Base-by-base conservation (phyloP, 2,113 vertebrate genomes). In the Ophiodon elongatus region DNA sequence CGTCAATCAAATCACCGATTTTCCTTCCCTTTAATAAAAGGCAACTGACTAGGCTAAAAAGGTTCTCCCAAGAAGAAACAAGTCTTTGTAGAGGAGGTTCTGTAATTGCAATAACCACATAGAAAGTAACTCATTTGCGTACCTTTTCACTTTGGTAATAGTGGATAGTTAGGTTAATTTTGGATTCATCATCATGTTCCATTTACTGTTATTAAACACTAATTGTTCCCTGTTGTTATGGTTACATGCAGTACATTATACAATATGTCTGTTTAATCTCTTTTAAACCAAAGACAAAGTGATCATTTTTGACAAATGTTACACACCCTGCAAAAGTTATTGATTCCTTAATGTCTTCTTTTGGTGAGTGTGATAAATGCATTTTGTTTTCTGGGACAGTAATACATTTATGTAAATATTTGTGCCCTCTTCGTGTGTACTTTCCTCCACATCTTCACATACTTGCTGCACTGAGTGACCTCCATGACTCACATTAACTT, bases 401-500 rank as follows among this genome's bases (percentile, higher is more conserved):
- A 47, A 27, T 37, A 29, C 29, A 74, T 62, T 21, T 31, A 50
- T 27, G 60, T 59, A 74, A 15, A 65, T 72, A 15, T 17, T 52
- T 69, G 50, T 63, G 27, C 59, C 45, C 45, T 75, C 45, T 47
- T 78, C 6, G 7, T 60, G 33, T 19, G 0, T 15, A 35, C 59
- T 70, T 62, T 69, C 5, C 21, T 72, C 17, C 23, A 76, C 47
- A 57, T 67, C 60, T 77, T 69, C 54, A 19, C 73, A 64, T 54
- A 70, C 45, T 39, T 2, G 23, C 54, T 74, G 83, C 71, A 80
- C 73, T 73, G 76, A 43, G 21, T 52, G 80, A 91, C 91, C 91
- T 91, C 85, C 76, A 83, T 59, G 83, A 79, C 84, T 85, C 76
- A 80, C 66, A 80, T 79, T 83, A 69, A 88, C 76, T 88, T 81